A percentile compares a stretch with the other conserved stretches of the same genome.
phyloP scores from a whole-genome alignment of 2,113 vertebrate species.

The Sakesphorus luctuosus region DNA sequence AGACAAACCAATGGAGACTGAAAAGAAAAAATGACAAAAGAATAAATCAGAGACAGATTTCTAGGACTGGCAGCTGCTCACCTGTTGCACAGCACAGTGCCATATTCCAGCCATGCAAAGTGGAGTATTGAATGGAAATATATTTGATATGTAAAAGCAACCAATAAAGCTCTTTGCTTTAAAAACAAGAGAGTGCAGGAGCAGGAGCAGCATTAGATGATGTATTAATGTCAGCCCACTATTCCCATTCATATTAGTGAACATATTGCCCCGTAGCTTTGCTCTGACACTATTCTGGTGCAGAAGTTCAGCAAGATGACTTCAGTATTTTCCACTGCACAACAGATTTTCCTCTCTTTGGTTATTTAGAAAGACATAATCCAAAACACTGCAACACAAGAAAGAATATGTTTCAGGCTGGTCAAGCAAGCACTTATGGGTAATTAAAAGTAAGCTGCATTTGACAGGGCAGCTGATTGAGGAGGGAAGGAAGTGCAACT shows the following conservation, averaged over 20 bases:
- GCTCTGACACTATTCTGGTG: rapidly evolving
- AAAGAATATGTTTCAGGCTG: background rate
- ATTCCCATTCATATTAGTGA: rapidly evolving
- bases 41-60: background rate
- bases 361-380: background rate
- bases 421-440: background rate
- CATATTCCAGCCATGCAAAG: background rate
- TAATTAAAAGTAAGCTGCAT: background rate
- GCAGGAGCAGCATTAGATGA: background rate
- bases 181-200: background rate
- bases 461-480: background rate
- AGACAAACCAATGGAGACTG: background rate
- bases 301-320: rapidly evolving
- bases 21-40: background rate
- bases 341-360: background rate
- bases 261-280: rapidly evolving
- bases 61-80: background rate
- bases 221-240: background rate
- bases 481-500: background rate
- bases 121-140: background rate
- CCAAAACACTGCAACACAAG: background rate
- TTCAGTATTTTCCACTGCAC: background rate
- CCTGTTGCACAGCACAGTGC: rapidly evolving
- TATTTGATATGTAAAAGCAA: rapidly evolving
- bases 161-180: background rate